These are phyloP conservation scores for Sphinx pinastri DNA, from an alignment of 2,888 invertebrate genomes.

Conservation along the genomic window DNA sequence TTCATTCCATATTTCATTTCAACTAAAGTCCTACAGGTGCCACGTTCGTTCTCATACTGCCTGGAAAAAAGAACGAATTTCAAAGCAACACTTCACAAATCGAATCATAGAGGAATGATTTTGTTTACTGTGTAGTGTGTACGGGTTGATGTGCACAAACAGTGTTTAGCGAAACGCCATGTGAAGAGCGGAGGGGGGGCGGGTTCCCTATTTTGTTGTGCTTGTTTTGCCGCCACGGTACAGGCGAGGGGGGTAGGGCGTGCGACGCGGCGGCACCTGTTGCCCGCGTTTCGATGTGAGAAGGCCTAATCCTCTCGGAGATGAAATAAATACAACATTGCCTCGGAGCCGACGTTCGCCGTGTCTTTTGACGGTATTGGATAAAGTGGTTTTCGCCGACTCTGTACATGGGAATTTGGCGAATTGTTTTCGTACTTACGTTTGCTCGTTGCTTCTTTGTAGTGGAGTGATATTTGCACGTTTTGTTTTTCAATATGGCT, in stretches of 20 bases:
- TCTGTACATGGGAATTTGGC: conserved; percentile 41
- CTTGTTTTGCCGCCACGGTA: conserved; percentile 59
- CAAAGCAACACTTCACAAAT: conserved; percentile 30
- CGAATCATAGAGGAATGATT: conserved; percentile 20
- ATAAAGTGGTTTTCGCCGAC: conserved; percentile 38
- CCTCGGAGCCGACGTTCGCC: conserved; percentile 49
- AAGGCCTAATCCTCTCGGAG: conserved; percentile 71
- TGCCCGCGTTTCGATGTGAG: conserved; percentile 66
- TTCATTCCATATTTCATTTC: no score
- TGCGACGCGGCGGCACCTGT: conserved; percentile 65
- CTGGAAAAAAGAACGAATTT: conserved; percentile 1
- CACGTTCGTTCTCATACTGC: not conserved
- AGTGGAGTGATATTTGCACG: no score
- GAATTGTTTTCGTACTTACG: conserved; percentile 32
- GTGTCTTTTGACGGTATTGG: conserved; percentile 52
- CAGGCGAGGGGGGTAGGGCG: conserved; percentile 30
- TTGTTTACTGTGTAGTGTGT: conserved; percentile 58
- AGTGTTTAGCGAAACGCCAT: conserved; percentile 56
- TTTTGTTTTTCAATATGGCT: no score
- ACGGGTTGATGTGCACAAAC: conserved; percentile 61
- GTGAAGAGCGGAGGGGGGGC: conserved; percentile 42
- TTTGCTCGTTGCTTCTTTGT: not conserved
- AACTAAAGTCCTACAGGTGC: not conserved
- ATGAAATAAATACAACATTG: conserved; percentile 78
- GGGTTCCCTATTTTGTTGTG: conserved; percentile 62